Conservation (phyloP, 1,140 invertebrate species). For the Colletes latitarsis region DNA sequence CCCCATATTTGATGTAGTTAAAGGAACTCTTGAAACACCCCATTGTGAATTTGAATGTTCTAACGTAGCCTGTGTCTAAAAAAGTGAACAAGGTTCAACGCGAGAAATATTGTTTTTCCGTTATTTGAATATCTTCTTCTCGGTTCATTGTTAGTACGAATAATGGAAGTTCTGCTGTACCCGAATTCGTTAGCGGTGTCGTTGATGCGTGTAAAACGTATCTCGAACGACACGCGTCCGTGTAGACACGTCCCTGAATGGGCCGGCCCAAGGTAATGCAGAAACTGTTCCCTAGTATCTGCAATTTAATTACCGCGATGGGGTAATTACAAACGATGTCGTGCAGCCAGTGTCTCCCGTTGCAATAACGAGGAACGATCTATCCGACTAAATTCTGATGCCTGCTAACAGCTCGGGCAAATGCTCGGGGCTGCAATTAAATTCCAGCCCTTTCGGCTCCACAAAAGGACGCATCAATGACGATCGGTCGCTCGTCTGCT, state of each 20-base stretch:
- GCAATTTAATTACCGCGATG: slow-evolving; percentile 61
- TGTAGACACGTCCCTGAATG: slow-evolving; percentile 12
- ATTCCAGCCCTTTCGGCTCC: slow-evolving; percentile 31
- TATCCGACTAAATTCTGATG: slow-evolving; percentile 62
- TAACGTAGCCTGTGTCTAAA: no score
- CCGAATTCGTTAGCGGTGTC: slow-evolving; percentile 16
- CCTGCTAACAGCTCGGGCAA: slow-evolving; percentile 20
- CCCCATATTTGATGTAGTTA: no score
- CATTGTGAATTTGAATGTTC: no score
- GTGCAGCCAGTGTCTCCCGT: slow-evolving; percentile 43
- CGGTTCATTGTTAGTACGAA: no score
- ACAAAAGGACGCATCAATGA: slow-evolving; percentile 30
- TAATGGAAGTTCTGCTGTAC: no score
- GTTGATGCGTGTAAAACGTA: slow-evolving; percentile 34
- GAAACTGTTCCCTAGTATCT: slow-evolving; percentile 53
- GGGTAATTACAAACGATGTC: slow-evolving; percentile 57
- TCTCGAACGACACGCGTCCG: neutral
- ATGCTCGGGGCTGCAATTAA: slow-evolving; percentile 51
- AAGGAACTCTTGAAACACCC: no score
- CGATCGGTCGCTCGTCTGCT: slow-evolving; percentile 2
- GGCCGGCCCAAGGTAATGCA: slow-evolving; percentile 23
- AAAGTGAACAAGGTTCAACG: no score
- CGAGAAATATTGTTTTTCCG: no score
- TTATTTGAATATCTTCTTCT: no score
- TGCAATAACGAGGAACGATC: slow-evolving; percentile 59